phyloP scores from a whole-genome alignment of 2,797 vertebrate species.

The Propithecus deckenii region DNA sequence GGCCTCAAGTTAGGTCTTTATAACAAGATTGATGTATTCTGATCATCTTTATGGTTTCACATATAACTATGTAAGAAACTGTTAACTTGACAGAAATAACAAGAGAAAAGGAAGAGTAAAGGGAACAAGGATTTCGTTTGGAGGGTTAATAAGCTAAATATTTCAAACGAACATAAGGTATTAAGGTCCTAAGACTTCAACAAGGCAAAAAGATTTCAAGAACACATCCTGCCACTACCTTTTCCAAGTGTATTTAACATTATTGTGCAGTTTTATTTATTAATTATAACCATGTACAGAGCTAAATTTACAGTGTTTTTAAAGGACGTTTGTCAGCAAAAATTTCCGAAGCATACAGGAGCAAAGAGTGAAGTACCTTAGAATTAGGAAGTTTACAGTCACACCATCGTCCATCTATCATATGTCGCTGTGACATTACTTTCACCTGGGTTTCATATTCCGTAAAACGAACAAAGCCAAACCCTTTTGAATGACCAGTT shows the following conservation, averaged over 20 bases:
- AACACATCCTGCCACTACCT: neutral
- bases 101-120: neutral
- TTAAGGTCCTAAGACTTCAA: neutral
- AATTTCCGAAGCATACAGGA: neutral
- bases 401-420: constrained; percentile 99
- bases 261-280: neutral
- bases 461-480: constrained; percentile 98
- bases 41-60: neutral
- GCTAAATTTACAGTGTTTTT: neutral
- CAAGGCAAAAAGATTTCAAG: neutral
- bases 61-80: neutral
- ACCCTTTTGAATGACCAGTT: constrained; percentile 98
- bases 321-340: neutral
- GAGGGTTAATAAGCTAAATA: neutral
- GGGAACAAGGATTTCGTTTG: neutral
- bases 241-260: neutral
- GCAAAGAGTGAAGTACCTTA: constrained; percentile 88
- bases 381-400: constrained; percentile 99
- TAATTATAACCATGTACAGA: too few species aligned
- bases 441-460: constrained; percentile 99
- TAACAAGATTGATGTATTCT: neutral
- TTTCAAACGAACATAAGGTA: constrained; percentile 31
- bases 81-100: neutral
- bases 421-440: constrained; percentile 98
- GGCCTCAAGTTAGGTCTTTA: too few species aligned